phyloP scores from a whole-genome alignment of 30 jellyfish, hydroid and myxozoan species.

The Turritopsis dohrnii region DNA sequence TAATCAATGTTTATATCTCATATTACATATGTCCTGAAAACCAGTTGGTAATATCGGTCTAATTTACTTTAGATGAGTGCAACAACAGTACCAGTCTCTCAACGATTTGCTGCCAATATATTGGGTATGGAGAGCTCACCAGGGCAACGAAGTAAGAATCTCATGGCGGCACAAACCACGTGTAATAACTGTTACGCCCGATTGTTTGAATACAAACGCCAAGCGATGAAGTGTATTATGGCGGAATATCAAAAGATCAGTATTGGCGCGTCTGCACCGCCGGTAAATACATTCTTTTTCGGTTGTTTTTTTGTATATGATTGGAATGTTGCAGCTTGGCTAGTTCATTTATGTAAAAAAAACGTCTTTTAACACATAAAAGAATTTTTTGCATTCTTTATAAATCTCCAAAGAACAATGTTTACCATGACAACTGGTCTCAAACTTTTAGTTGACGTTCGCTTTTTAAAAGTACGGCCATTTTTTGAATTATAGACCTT shows the following conservation, averaged over 20 bases:
- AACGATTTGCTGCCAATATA: not conserved
- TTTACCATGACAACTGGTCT: not conserved
- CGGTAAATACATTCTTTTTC: conserved; percentile 57
- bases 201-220: conserved; percentile 75
- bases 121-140: not conserved
- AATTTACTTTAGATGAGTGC: conserved; percentile 5
- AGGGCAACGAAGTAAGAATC: not conserved
- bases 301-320: not conserved
- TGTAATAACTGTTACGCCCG: conserved; percentile 58
- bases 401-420: not conserved
- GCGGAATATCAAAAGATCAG: conserved; percentile 63
- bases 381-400: not conserved
- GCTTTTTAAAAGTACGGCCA: too few relatives aligned
- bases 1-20: not conserved
- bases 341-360: not conserved
- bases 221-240: conserved; percentile 81
- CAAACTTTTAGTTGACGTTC: too few relatives aligned
- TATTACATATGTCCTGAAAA: not conserved
- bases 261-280: conserved; percentile 41
- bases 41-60: not conserved
- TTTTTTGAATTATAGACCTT: too few relatives aligned
- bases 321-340: not conserved
- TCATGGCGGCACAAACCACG: conserved; percentile 19
- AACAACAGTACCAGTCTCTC: conserved; percentile 6
- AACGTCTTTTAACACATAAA: not conserved